These are phyloP conservation scores for Marronus borbonicus DNA, from an alignment of 2,888 invertebrate species.

Conservation along the genomic window DNA sequence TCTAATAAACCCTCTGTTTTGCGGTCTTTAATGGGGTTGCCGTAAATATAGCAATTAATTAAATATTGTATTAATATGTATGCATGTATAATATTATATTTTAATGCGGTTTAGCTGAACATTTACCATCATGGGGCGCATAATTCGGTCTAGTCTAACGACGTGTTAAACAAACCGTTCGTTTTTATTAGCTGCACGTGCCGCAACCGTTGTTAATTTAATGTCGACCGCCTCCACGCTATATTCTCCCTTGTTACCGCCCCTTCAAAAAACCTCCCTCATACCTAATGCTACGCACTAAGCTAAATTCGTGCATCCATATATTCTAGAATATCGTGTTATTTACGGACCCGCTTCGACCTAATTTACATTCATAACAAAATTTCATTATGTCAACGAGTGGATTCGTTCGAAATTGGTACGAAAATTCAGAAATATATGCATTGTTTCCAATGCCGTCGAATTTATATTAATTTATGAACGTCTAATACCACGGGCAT, in stretches of 20 bases:
- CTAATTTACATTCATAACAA: constrained; percentile 34
- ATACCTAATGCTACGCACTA: constrained; percentile 4
- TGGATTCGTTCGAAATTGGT: constrained; percentile 36
- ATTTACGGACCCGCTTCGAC: neutral
- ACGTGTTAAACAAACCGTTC: constrained; percentile 21
- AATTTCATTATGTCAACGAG: constrained; percentile 45
- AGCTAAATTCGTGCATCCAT: constrained; percentile 13
- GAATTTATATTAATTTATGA: constrained; percentile 40
- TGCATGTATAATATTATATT: neutral
- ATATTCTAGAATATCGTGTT: neutral
- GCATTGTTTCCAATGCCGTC: constrained; percentile 18
- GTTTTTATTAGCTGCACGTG: constrained; percentile 24
- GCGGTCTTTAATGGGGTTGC: neutral
- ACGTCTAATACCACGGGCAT: constrained; percentile 25
- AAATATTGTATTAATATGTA: constrained; percentile 6
- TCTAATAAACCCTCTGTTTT: neutral
- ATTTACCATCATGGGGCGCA: neutral
- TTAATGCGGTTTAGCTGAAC: constrained; percentile 23
- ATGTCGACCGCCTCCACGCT: neutral
- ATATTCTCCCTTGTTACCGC: too few species aligned
- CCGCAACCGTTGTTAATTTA: constrained; percentile 12
- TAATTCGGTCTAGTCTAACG: neutral
- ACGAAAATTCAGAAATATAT: constrained; percentile 23
- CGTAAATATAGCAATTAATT: constrained; percentile 18
- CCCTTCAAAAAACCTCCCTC: neutral